Evolutionary conservation across 2,888 invertebrate genomes (phyloP).

Genomic region (Pherbina coryleti): DNA sequence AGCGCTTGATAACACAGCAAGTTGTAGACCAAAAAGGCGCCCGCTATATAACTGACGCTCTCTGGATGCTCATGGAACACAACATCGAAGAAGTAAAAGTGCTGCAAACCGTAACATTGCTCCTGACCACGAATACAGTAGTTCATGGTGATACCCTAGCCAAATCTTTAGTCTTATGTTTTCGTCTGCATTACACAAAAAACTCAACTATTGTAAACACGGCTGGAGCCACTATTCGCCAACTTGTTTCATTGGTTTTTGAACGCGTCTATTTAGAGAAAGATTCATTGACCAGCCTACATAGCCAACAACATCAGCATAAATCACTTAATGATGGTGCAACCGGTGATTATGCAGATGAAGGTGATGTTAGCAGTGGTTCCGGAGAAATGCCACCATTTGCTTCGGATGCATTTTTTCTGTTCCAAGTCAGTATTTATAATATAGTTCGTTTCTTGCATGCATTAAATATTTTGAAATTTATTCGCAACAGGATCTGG

Average conservation of each 20-base stretch:
- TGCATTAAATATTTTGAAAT: slow-evolving; percentile 1
- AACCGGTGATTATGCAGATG: slow-evolving; percentile 45
- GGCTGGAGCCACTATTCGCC: slow-evolving; percentile 96
- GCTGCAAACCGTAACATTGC: slow-evolving; percentile 92
- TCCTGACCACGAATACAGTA: slow-evolving; percentile 94
- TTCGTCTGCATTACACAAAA: slow-evolving; percentile 95
- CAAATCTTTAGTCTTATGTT: slow-evolving; percentile 92
- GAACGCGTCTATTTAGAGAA: slow-evolving; percentile 77
- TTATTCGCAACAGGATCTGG: slow-evolving; percentile 81
- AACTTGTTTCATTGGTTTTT: slow-evolving; percentile 92
- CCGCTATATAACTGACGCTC: slow-evolving; percentile 90
- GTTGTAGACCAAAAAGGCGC: slow-evolving; percentile 93
- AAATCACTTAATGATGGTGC: slow-evolving; percentile 34
- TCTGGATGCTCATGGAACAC: slow-evolving; percentile 95
- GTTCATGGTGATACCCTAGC: slow-evolving; percentile 96
- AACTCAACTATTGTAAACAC: slow-evolving; percentile 97
- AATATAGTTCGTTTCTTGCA: slow-evolving; percentile 8
- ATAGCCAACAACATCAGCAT: slow-evolving; percentile 38
- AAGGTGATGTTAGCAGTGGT: slow-evolving; percentile 41
- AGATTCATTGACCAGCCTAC: slow-evolving; percentile 56
- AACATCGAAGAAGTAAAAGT: slow-evolving; percentile 96
- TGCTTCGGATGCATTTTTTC: slow-evolving; percentile 93
- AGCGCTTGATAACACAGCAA: slow-evolving; percentile 91
- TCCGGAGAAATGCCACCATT: slow-evolving; percentile 82
- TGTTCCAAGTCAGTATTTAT: slow-evolving; percentile 81